Base-by-base conservation (phyloP, 2,888 invertebrate genomes). In the Thera britannica region DNA sequence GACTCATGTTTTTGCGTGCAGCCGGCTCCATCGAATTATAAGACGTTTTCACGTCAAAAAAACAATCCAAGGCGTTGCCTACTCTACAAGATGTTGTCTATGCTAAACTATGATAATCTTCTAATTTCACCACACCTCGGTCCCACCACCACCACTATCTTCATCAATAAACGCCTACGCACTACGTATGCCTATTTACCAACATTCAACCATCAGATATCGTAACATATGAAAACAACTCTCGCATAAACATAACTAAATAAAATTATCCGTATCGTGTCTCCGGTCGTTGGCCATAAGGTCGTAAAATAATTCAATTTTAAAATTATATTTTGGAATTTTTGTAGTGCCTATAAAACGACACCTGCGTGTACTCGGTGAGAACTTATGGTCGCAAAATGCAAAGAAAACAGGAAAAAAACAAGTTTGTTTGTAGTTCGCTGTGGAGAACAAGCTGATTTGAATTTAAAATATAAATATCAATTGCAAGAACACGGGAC, bases 241-340 rank as follows among this genome's bases (percentile, higher is more conserved):
- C 83, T 83, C 77, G 77, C 78, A 71, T 75, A 81, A 83, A 84
- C 76, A 77, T 81, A 80, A 83, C 85, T 84, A 86, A 86, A 87
- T 86, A 84, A 84, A 88, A 87, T 87, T 78, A 88, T 81, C 75
- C 75, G 75, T 77, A 70, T 72, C 74, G 76, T 73, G 71, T 75
- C 73, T 70, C 73, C 71, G 76, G 74, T 77, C 78, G 76, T 77
- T 69, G 67, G 55, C 67, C 60, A 55, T 58, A 6, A 48, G 73
- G 72, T 80, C 82, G 83, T 88, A 85, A 83, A 88, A 89, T 90
- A 89, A 89, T 89, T 90, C 86, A 88, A 90, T 90, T 88, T 82
- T 62, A 79, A 80, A 75, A 76, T 77, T 81, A 79, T 82, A 69
- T 77, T 80, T 76, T 61, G 70, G 70, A 72, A 67, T 75, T 65